Base-by-base conservation (phyloP, 2,888 invertebrate species). In the Pherbina coryleti region DNA sequence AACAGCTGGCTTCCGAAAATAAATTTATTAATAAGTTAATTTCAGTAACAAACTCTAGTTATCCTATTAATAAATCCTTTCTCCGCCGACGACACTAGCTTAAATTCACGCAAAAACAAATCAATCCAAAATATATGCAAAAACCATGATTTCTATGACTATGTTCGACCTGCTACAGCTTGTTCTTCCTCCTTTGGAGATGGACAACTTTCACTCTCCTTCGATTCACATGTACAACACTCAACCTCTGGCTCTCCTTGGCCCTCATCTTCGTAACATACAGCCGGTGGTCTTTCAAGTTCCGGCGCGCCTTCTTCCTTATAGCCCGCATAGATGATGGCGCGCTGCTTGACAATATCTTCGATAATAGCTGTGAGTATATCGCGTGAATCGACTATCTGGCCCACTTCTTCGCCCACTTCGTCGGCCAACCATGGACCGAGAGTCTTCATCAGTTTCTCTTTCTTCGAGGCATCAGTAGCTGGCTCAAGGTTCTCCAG, bases 401-500 rank as follows among this genome's bases (percentile, higher is more conserved):
- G 93, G 84, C 95, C 94, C 85, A 97, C 92, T 90, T 97, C 96
- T 79, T 92, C 91, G 71, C 94, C 93, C 69, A 97, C 96, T 89
- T 95, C 94, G 74, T 92, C 92, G 90, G 95, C 93, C 82, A 97
- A 90, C 97, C 97, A 97, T 72, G 97, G 96, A 92, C 87, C 88
- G 25, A 90, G 81, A n/a, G 85, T 86, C 76, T 96, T 93, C 90
- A 96, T 95, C 75, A 94, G 93, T 83, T 95, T 93, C 85, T 87
- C 87, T 76, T 87, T 87, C 79, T 88, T 88, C 0, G 86, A 86
- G 5, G 87, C 88, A 82, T 90, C 89, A 19, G 86, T 86, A 73
- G 88, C 86, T 9, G 90, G 89, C 80, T 90, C 90, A 62, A 97
- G 92, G 74, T 94, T 95, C 84, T 95, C 95, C 82, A 97, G 92